Base-by-base conservation (phyloP, 2,888 invertebrate species). In the Nomada flava region DNA sequence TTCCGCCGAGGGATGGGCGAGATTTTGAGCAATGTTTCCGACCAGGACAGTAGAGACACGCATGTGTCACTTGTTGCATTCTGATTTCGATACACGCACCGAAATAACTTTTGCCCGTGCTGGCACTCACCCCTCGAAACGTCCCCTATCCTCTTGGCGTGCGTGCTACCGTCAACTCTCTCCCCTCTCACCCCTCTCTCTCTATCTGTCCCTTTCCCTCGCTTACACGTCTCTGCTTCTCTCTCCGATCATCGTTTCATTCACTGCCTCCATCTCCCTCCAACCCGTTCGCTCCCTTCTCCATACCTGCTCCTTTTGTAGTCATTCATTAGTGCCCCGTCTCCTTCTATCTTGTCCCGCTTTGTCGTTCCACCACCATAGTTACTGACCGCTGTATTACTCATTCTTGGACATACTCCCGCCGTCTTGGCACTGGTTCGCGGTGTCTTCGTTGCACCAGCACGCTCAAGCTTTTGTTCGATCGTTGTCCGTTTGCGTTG, bases 31-130 rank as follows among this genome's bases (percentile, higher is more conserved):
- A 70, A 84, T 83, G 83, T 83, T 79, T 82, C 80, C 79, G 69
- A 85, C 79, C 44, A 79, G 75, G 83, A 52, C 79, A 75, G 86
- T 86, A 83, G 63, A 78, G 74, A 62, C 71, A 69, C 74, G 89
- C 90, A 84, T 89, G 90, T 89, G 90, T 91, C 90, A 91, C 92
- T 92, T 91, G 91, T 90, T 91, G 92, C 92, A 91, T 92, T 91
- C 89, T 92, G 91, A 91, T 91, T 90, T 91, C 91, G 88, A 87
- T 88, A 90, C 86, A 89, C 88, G 87, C 82, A 89, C 88, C 89
- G 87, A 91, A 92, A 92, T 92, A 92, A 90, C 91, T 90, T 84
- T 86, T 83, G 84, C 80, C 82, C 50, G 63, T 64, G 47, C 79
- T 67, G 75, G 68, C 79, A 74, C 80, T 57, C 69, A 18, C 62